These are phyloP conservation scores for Brachionus sp. DNA, from an alignment of 1,140 invertebrate species.

Conservation along the genomic window DNA sequence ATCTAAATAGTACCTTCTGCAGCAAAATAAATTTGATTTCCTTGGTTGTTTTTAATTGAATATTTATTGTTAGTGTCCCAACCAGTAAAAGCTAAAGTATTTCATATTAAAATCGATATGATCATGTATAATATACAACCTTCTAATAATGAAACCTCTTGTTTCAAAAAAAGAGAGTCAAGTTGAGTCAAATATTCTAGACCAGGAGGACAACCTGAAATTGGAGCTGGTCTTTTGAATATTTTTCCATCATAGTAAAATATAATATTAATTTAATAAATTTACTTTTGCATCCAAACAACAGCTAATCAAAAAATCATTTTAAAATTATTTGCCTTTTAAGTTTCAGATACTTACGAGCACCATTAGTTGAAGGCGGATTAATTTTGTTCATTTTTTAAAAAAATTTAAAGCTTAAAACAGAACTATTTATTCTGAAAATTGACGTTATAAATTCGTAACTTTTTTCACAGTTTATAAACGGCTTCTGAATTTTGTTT, in stretches of 20 bases:
- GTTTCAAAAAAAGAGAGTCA: constrained; percentile 80
- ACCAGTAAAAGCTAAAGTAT: constrained; percentile 70
- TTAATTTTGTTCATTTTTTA: not conserved
- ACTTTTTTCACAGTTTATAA: too few species aligned
- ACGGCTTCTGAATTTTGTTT: too few species aligned
- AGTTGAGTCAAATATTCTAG: constrained; percentile 87
- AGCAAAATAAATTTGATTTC: constrained; percentile 78
- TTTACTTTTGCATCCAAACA: constrained; percentile 29
- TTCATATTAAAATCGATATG: too few species aligned
- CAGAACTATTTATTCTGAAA: too few species aligned
- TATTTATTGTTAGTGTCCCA: constrained; percentile 88
- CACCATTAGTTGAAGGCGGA: not conserved
- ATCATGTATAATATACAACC: too few species aligned
- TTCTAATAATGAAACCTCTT: constrained; percentile 79
- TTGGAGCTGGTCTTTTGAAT: constrained; percentile 64
- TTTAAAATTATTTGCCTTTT: not conserved
- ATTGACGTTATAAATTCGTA: too few species aligned
- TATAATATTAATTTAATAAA: not conserved
- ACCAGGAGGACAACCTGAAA: constrained; percentile 76
- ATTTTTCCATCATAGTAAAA: not conserved
- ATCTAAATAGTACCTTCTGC: constrained; percentile 65
- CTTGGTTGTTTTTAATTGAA: constrained; percentile 68
- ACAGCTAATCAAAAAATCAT: not conserved
- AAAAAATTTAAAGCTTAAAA: too few species aligned
- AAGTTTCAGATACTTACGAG: not conserved